Evolutionary conservation across 2,113 vertebrate genomes (phyloP).

Genomic region (Osmerus mordax): DNA sequence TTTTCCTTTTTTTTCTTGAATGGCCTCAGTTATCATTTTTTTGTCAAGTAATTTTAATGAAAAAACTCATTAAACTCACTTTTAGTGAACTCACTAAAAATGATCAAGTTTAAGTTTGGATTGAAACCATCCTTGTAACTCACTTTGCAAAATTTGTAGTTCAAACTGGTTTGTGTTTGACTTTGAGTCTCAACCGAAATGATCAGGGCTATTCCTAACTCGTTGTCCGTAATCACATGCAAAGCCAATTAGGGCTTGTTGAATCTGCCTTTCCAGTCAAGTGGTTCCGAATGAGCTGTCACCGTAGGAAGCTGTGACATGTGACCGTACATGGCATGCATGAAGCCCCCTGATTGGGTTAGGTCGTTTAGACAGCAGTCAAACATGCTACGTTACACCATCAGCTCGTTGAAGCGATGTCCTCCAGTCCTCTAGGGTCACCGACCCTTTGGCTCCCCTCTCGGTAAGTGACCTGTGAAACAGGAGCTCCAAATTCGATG

Average conservation of each 20-base stretch:
- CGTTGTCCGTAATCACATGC: neutral
- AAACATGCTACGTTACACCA: constrained; percentile 26
- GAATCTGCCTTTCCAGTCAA: constrained; percentile 4
- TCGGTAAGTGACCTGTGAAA: constrained; percentile 41
- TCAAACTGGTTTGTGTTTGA: too few species aligned
- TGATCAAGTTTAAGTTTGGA: too few species aligned
- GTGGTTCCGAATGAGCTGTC: neutral
- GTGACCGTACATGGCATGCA: constrained; percentile 6
- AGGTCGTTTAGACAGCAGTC: constrained; percentile 4
- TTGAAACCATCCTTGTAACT: too few species aligned
- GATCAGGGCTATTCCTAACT: neutral
- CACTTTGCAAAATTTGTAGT: too few species aligned
- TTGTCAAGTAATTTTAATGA: too few species aligned
- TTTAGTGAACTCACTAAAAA: too few species aligned
- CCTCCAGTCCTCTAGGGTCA: constrained; percentile 36
- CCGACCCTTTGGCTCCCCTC: constrained; percentile 16
- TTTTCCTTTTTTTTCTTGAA: too few species aligned
- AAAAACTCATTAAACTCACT: too few species aligned
- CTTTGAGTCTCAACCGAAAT: neutral
- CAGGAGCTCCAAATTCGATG: constrained; percentile 13
- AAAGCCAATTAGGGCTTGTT: neutral
- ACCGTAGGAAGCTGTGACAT: constrained; percentile 35
- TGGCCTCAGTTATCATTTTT: too few species aligned
- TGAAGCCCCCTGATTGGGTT: too few species aligned
- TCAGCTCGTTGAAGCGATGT: neutral